Conservation (phyloP, 2,113 vertebrate genomes). For the Albula glossodonta region DNA sequence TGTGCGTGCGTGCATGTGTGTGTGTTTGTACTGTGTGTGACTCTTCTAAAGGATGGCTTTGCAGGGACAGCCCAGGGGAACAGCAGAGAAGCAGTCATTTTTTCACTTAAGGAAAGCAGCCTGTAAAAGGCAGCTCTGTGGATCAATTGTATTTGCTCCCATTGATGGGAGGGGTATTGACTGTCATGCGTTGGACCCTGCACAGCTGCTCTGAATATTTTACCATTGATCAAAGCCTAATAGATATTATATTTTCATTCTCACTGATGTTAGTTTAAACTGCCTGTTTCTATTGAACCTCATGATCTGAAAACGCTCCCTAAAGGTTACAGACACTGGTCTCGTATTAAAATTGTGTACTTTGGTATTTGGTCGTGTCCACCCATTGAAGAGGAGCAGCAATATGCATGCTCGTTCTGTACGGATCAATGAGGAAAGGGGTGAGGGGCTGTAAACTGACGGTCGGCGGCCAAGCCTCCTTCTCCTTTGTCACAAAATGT, state of each 20-base stretch:
- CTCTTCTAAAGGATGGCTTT: slow-evolving; percentile 41
- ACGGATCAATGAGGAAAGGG: slow-evolving; percentile 45
- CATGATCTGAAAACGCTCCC: slow-evolving; percentile 37
- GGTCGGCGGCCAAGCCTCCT: neutral
- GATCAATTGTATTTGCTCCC: slow-evolving; percentile 59
- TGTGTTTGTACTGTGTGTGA: neutral
- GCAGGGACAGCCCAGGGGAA: slow-evolving; percentile 34
- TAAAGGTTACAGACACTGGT: slow-evolving; percentile 39
- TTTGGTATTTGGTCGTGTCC: slow-evolving; percentile 23
- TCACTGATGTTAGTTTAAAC: slow-evolving; percentile 38
- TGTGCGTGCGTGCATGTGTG: neutral
- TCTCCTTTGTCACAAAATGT: neutral
- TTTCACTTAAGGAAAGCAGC: slow-evolving; percentile 33
- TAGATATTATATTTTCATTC: slow-evolving; percentile 58
- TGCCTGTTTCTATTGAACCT: slow-evolving; percentile 31
- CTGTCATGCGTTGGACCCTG: slow-evolving; percentile 43
- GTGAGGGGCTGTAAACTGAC: slow-evolving; percentile 18
- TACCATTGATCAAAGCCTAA: slow-evolving; percentile 52
- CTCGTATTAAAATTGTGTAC: slow-evolving; percentile 5
- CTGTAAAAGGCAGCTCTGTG: slow-evolving; percentile 38
- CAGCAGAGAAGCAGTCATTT: slow-evolving; percentile 27
- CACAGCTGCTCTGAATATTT: slow-evolving; percentile 53
- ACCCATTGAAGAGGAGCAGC: slow-evolving; percentile 39
- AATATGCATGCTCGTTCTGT: slow-evolving; percentile 53
- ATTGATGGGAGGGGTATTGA: slow-evolving; percentile 63